Evolutionary conservation across 1,140 invertebrate species (phyloP), one percentile per base, ranked within the genome.

Genomic region (Solenopsis fugax): DNA sequence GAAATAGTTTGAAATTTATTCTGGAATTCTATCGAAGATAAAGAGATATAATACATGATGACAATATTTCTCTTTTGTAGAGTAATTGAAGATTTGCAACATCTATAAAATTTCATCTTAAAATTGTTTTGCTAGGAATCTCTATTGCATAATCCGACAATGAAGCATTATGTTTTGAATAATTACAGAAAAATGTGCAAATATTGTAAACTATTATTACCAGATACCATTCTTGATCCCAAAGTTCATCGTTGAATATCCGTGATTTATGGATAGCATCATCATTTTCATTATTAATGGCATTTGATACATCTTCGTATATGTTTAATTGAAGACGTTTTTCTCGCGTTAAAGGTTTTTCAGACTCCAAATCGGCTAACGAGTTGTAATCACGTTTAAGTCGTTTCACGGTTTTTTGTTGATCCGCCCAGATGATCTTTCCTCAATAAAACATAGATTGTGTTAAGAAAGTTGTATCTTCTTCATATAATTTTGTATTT

Each of bases 141-240:
- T 52, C 2, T 48, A 62, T 52, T 67, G 21, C 1, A 34, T 48
- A 77, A 77, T 21, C 1, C 9, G 9, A 4, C 13, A 67, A 52
- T 1, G 52, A 4, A 80, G n/a, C 9, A 37, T 71, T 69, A 54
- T 69, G 65, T 80, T 9, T 0, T 65, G 1, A 65, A 48, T 41
- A 2, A 56, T 34, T 72, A 29, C 2, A 29, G 13, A 0, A 58
- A 58, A 82, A 48, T 34, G 4, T 48, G 24, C 0, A n/a, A 76
- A 41, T 41, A 13, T n/a, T 73, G 41, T 1, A 13, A 71, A 41
- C 52, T 58, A 62, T 87, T 69, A 75, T 94, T 96, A 99, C 98
- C 97, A 99, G 96, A 95, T 99, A 99, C 98, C 98, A 99, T 94
- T 99, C 97, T 88, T 98, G 96, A 54, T 96, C 93, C 97, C 98